A percentile compares a stretch with the other conserved stretches of the same genome.
These are phyloP conservation scores for Lophochroa leadbeateri DNA, from an alignment of 2,113 vertebrate species.

Conservation along the genomic window DNA sequence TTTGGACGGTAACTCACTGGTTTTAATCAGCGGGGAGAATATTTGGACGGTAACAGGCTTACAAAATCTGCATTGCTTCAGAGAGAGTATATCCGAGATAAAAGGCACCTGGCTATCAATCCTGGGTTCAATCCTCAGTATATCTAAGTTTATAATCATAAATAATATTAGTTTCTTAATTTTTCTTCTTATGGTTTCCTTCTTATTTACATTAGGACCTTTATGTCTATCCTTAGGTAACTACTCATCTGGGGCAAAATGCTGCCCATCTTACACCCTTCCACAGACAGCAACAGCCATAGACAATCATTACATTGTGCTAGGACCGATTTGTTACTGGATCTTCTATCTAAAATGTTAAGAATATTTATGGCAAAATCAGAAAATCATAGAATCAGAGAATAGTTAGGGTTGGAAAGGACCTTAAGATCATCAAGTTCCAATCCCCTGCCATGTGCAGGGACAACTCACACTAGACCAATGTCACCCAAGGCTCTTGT, in stretches of 20 bases:
- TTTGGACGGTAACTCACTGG: background rate
- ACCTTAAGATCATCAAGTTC: background rate
- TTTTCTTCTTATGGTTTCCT: background rate
- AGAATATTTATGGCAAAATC: background rate
- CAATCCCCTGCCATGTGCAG: background rate
- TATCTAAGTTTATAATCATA: background rate
- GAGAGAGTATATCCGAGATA: background rate
- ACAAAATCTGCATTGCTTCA: background rate
- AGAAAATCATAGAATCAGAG: background rate
- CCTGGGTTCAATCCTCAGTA: background rate
- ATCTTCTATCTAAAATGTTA: background rate
- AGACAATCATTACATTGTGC: background rate
- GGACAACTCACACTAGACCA: background rate
- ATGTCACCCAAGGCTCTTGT: background rate
- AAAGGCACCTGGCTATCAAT: background rate
- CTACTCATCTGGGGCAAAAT: background rate
- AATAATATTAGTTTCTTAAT: background rate
- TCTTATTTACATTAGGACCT: background rate
- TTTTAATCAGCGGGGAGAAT: background rate
- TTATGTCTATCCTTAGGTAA: background rate
- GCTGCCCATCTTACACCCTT: background rate
- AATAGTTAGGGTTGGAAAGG: background rate
- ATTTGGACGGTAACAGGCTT: background rate
- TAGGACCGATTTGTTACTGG: background rate
- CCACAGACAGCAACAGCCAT: background rate